Evolutionary conservation across 1,140 invertebrate species (phyloP).

Genomic region (Ctenoplectra terminalis): DNA sequence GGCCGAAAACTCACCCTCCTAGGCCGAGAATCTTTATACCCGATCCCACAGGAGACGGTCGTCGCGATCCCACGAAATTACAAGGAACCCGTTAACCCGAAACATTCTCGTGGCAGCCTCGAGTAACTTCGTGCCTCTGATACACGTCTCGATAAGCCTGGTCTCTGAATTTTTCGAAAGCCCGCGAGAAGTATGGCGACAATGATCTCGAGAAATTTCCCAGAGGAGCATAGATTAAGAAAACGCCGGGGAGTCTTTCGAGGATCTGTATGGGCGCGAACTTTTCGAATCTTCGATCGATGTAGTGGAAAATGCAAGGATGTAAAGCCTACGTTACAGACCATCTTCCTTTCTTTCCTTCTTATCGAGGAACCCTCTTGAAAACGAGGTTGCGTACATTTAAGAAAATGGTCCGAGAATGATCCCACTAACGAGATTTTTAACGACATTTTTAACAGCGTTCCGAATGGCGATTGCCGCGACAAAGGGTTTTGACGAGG

Average conservation of each 20-base stretch:
- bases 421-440: background rate
- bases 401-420: background rate
- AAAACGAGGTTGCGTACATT: background rate
- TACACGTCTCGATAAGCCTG: conserved; percentile 43
- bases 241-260: background rate
- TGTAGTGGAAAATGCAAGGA: background rate
- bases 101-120: background rate
- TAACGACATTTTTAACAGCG: background rate
- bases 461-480: background rate
- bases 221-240: conserved; percentile 46
- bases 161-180: conserved; percentile 42
- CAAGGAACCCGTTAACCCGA: conserved; percentile 8
- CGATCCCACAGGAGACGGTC: conserved; percentile 50
- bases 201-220: conserved; percentile 61
- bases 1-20: conserved; percentile 44
- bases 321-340: no score
- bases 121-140: conserved; percentile 25
- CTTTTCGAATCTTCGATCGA: conserved; percentile 17
- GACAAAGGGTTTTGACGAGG: background rate
- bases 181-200: conserved; percentile 40
- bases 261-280: background rate
- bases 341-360: background rate
- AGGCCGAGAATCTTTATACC: conserved; percentile 63
- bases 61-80: conserved; percentile 44
- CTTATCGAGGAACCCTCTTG: no score